Percentiles rank a stretch among this genome's conserved stretches.
Evolutionary conservation across 2,797 vertebrate genomes (phyloP).

Genomic region (Poecilia velifera): DNA sequence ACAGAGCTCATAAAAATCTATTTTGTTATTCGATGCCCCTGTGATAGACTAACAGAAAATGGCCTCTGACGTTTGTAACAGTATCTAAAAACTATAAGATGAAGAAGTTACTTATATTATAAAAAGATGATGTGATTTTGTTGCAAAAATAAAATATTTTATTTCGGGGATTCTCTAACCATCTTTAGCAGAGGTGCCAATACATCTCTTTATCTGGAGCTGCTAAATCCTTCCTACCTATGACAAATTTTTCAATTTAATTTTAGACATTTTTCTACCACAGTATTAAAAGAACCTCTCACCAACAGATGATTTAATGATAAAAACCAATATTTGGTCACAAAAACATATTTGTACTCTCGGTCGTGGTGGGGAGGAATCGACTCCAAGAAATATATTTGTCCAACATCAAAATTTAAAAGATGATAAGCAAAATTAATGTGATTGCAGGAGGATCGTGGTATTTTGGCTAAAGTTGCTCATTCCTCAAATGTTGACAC

Average conservation of each 20-base stretch:
- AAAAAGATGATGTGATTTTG: background rate
- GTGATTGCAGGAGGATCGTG: constrained; percentile 23
- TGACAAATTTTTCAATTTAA: background rate
- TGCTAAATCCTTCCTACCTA: background rate
- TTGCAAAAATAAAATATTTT: background rate
- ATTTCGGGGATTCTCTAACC: background rate
- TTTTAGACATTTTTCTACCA: background rate
- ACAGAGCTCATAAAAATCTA: too few species aligned
- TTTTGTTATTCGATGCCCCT: too few species aligned
- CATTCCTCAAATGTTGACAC: constrained; percentile 54
- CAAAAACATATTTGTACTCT: constrained; percentile 4
- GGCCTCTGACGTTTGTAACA: background rate
- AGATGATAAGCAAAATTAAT: constrained; percentile 27
- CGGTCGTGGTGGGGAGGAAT: background rate
- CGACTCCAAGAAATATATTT: constrained; percentile 15
- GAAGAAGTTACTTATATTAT: background rate
- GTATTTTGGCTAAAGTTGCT: constrained; percentile 39
- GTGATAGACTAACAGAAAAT: background rate
- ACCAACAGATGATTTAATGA: background rate
- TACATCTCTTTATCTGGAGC: background rate
- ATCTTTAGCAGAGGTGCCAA: background rate
- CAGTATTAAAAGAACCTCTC: background rate
- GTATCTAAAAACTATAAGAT: background rate
- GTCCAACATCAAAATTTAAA: constrained; percentile 25
- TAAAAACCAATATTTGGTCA: background rate